A percentile compares a stretch with the other conserved stretches of the same genome.
Conservation (phyloP, 2,797 vertebrate species). For the Sciurus vulgaris region DNA sequence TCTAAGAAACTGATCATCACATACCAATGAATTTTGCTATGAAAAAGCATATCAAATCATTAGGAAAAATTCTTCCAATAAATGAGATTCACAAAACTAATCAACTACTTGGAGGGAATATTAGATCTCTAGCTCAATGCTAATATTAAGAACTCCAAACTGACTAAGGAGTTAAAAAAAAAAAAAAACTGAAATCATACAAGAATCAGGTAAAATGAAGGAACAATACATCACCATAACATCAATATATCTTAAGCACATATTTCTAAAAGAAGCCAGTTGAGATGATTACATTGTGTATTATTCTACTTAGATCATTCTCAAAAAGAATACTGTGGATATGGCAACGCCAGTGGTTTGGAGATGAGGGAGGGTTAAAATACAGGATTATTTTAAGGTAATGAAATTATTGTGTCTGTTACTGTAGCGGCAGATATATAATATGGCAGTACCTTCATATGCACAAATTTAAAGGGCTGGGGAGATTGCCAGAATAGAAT, state of each 20-base stretch:
- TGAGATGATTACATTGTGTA: background rate
- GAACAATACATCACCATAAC: background rate
- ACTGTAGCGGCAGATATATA: background rate
- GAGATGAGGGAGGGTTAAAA: background rate
- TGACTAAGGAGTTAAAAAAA: background rate
- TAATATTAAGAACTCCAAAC: conserved; percentile 3
- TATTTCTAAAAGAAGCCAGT: background rate
- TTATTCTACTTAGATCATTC: background rate
- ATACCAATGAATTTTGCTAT: background rate
- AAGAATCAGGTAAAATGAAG: background rate
- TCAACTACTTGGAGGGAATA: background rate
- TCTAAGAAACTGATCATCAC: background rate
- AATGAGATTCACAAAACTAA: conserved; percentile 40
- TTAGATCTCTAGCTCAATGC: background rate
- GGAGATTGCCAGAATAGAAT: background rate
- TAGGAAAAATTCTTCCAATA: background rate
- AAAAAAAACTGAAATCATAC: conserved; percentile 17
- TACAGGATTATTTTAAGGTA: background rate
- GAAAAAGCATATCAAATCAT: conserved; percentile 40
- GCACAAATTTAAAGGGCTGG: background rate
- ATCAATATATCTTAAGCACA: background rate
- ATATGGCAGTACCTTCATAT: background rate
- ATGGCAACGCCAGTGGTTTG: background rate
- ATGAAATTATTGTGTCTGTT: background rate
- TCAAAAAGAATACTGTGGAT: background rate